Evolutionary conservation across 2,797 vertebrate species (phyloP), one percentile per base, ranked within the genome.

Genomic region (Clarias fuscus): DNA sequence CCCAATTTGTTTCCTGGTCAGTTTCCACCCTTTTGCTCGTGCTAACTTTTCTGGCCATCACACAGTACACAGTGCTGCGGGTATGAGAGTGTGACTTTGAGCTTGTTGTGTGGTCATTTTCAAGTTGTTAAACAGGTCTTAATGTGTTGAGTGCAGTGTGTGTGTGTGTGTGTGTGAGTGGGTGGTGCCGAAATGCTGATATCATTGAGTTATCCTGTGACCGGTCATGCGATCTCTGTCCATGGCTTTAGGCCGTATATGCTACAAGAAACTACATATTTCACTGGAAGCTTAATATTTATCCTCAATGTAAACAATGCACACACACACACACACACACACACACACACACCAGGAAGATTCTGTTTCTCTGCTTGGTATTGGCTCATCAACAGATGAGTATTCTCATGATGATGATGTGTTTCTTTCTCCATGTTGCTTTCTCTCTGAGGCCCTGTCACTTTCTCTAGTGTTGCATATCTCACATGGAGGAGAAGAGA

Each of bases 221-320:
- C 22, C 64, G 33, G 61, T 40, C 58, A 43, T 37, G 2, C n/a
- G 33, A 64, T 43, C 77, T 43, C 22, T n/a, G 61, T 43, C 37
- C 59, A 61, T 61, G 10, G 76, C 56, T 61, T 30, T 78, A 62
- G 58, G 30, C 30, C 58, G 27, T 62, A 24, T 24, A 22, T 61
- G 6, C 11, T 79, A 15, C 30, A 79, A 43, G 33, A 80, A 64
- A 80, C 33, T 43, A 27, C 37, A 64, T 80, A 80, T 80, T 80
- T 80, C 22, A n/a, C 18, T 24, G 30, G 64, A 80, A 40, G 58
- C 13, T 40, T 80, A 80, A 62, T 79, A 64, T 79, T 43, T 79
- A 79, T 64, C 27, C 11, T 17, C 18, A 37, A 78, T 37, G 18
- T 61, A 78, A 78, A 61, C 56, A 76, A 76, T 18, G 24, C 7